A percentile compares a stretch with the other conserved stretches of the same genome.
Conservation (phyloP, 2,113 vertebrate genomes). For the Platichthys stellatus region DNA sequence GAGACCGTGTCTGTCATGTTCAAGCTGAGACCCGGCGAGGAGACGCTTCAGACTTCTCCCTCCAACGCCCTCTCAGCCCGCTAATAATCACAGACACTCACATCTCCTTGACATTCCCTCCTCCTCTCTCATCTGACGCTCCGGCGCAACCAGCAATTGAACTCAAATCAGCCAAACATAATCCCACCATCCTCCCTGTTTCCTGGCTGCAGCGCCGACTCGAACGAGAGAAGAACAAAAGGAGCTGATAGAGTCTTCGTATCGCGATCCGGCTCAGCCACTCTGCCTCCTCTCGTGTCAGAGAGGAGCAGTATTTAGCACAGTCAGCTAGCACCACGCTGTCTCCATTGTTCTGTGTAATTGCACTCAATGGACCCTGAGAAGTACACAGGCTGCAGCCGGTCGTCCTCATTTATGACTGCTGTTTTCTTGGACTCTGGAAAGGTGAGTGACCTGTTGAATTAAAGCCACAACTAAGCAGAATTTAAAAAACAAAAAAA, state of each 20-base stretch:
- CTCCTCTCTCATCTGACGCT: slow-evolving; percentile 60
- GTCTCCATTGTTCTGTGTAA: slow-evolving; percentile 78
- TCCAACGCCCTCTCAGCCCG: slow-evolving; percentile 52
- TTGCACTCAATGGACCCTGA: slow-evolving; percentile 77
- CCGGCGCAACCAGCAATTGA: slow-evolving; percentile 77
- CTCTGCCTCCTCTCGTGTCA: slow-evolving; percentile 58
- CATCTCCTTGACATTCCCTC: slow-evolving; percentile 62
- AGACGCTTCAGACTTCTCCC: slow-evolving; percentile 53
- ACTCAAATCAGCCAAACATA: slow-evolving; percentile 79
- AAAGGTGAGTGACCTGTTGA: not conserved
- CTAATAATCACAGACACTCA: slow-evolving; percentile 78
- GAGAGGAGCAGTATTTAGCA: slow-evolving; percentile 66
- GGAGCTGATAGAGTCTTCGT: slow-evolving; percentile 35
- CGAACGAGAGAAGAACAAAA: slow-evolving; percentile 57
- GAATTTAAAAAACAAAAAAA: not conserved
- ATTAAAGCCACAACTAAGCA: too few species aligned
- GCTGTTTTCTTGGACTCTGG: not conserved
- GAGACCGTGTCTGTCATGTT: slow-evolving; percentile 68
- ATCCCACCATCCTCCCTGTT: slow-evolving; percentile 68
- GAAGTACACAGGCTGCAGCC: slow-evolving; percentile 43
- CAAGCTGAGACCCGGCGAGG: slow-evolving; percentile 68
- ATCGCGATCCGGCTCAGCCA: slow-evolving; percentile 56
- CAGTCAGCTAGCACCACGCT: slow-evolving; percentile 66
- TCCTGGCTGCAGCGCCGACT: slow-evolving; percentile 35
- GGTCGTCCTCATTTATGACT: slow-evolving; percentile 17